Evolutionary conservation across 2,888 invertebrate genomes (phyloP).

Genomic region (Globia sparganii): DNA sequence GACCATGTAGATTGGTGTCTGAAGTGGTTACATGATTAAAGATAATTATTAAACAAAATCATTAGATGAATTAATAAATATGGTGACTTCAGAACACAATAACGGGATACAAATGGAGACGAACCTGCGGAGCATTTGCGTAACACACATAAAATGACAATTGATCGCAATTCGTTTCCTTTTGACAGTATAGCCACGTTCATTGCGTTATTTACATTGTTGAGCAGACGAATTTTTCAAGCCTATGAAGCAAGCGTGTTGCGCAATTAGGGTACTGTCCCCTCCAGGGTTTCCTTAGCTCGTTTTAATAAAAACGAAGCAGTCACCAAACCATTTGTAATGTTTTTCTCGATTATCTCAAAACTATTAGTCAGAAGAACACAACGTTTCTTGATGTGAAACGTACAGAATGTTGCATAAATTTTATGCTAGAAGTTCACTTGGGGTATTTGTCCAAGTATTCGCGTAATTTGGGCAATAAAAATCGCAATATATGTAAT

Average conservation of each 20-base stretch:
- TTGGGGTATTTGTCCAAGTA: background rate
- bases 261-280: background rate
- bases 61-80: no score
- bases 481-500: background rate
- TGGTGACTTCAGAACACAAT: no score
- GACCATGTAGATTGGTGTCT: no score
- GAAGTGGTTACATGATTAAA: no score
- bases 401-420: background rate
- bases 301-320: background rate
- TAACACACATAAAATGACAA: background rate
- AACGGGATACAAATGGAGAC: background rate
- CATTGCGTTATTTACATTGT: background rate
- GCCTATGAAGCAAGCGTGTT: background rate
- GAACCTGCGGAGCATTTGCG: background rate
- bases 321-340: background rate
- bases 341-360: background rate
- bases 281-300: background rate
- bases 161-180: background rate
- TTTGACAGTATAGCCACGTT: background rate
- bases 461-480: background rate
- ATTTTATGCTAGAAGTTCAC: background rate
- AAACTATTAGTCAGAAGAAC: background rate
- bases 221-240: background rate
- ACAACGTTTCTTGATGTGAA: background rate
- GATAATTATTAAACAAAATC: no score